Evolutionary conservation across 2,888 invertebrate species (phyloP).

Genomic region (Dryobota labecula): DNA sequence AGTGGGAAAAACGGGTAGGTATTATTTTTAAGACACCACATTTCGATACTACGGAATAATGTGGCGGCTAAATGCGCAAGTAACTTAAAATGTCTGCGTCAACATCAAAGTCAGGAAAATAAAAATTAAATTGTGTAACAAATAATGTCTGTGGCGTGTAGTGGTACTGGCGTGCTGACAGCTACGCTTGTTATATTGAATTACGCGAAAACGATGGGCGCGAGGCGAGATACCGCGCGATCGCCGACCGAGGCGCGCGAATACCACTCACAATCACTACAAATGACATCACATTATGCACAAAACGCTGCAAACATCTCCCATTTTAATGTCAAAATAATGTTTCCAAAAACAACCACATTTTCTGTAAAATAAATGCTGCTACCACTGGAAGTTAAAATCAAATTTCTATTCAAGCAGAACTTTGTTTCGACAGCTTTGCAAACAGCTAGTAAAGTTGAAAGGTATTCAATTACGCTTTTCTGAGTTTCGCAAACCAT

Average conservation of each 20-base stretch:
- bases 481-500: constrained; percentile 69
- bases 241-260: constrained; percentile 6
- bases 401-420: constrained; percentile 69
- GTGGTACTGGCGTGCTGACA: constrained; percentile 42
- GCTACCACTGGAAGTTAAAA: constrained; percentile 68
- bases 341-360: constrained; percentile 47
- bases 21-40: constrained; percentile 5
- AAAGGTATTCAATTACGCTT: constrained; percentile 75
- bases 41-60: constrained; percentile 1
- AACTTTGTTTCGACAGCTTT: constrained; percentile 75
- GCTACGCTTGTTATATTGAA: constrained; percentile 63
- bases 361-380: constrained; percentile 62
- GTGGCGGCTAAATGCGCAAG: constrained; percentile 24
- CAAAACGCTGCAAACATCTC: constrained; percentile 9
- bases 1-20: neutral
- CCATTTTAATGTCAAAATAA: constrained; percentile 32
- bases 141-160: constrained; percentile 30
- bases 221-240: constrained; percentile 27
- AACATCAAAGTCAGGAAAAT: constrained; percentile 20
- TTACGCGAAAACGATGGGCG: constrained; percentile 59
- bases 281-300: constrained; percentile 48
- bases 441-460: constrained; percentile 74
- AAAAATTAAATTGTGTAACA: constrained; percentile 40
- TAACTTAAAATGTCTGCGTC: constrained; percentile 24
- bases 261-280: constrained; percentile 37